Evolutionary conservation across 2,113 vertebrate species (phyloP).

Genomic region (Mesoclemmys tuberculata): DNA sequence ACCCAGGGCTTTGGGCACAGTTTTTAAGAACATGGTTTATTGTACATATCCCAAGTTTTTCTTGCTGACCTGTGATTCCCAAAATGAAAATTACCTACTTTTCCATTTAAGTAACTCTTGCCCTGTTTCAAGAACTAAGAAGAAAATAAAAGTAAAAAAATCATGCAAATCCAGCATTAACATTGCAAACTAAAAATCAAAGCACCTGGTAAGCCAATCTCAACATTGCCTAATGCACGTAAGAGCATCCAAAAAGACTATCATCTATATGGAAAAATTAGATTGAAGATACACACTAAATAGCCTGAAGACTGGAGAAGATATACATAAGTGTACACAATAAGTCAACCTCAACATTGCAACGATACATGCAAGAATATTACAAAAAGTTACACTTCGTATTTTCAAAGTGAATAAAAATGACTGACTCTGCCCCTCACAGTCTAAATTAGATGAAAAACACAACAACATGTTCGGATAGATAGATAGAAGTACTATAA

Average conservation of each 20-base stretch:
- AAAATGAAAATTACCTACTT: not conserved
- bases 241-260: not conserved
- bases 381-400: not conserved
- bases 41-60: not conserved
- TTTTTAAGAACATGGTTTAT: not conserved
- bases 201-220: not conserved
- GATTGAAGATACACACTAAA: not conserved
- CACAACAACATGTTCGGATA: slow-evolving; percentile 26
- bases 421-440: not conserved
- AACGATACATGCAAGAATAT: not conserved
- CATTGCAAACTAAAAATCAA: not conserved
- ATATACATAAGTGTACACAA: not conserved
- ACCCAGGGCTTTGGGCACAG: not conserved
- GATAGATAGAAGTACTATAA: slow-evolving; percentile 36
- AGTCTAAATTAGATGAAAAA: slow-evolving; percentile 25
- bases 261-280: not conserved
- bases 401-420: not conserved
- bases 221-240: not conserved
- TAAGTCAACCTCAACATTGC: not conserved
- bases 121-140: not conserved
- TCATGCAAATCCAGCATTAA: not conserved
- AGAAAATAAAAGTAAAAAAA: not conserved
- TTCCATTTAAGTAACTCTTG: not conserved
- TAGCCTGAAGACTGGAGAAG: not conserved
- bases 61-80: not conserved